Evolutionary conservation across 2,113 vertebrate species (phyloP), one percentile per base, ranked within the genome.

Genomic region (Erinaceus europaeus): DNA sequence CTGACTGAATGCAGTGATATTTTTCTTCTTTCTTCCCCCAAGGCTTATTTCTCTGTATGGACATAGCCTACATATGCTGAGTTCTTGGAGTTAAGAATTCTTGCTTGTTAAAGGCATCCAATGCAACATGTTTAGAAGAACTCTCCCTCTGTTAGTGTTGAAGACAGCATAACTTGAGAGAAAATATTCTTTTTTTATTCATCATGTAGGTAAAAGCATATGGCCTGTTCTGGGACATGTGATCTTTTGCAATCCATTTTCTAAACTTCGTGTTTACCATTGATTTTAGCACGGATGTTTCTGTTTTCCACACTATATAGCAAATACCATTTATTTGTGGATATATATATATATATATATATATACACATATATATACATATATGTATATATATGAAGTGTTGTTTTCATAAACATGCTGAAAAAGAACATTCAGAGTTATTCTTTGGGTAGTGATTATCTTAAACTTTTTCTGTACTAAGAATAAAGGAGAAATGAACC

Each of bases 141-240:
- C 67, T 94, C 87, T 92, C 93, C 91, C 93, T 95, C 94, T 93
- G 92, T 94, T 88, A 92, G 80, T 85, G 91, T 68, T 89, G 94
- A 94, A 93, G 91, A 71, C 67, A 84, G 91, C 92, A 91, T 90
- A 93, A 90, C 86, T 93, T 88, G 92, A 95, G 72, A 71, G 65
- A 59, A 90, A 76, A 75, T 90, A 92, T 88, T 92, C 93, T 94
- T 94, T 95, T 94, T 93, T 93, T 89, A 90, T 93, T 94, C 68
- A 14, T 87, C 82, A 29, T 92, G 87, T 87, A 96, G 94, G 92
- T 94, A 94, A 94, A 92, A 92, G 68, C 93, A 93, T 89, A 94
- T 89, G 93, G 82, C 78, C 72, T 77, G 34, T 87, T 90, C 55
- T 86, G 62, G 80, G 85, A 80, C 89, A 84, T 25, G 86, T 34